Evolutionary conservation across 2,113 vertebrate species (phyloP), one percentile per base, ranked within the genome.

Genomic region (Leptobrachium leishanense): DNA sequence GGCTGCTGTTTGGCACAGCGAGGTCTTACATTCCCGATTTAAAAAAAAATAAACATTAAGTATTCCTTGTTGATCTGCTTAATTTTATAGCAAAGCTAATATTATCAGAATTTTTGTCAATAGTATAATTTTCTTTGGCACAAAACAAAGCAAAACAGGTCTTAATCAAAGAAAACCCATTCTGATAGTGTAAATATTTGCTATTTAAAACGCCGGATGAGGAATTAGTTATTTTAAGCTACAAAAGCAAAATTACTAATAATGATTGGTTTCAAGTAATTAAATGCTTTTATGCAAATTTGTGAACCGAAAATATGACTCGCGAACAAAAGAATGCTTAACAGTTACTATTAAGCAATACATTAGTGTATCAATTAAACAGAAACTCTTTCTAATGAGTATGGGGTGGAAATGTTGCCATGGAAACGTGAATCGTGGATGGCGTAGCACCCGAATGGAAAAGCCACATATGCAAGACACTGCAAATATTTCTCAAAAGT

Each of bases 351-450:
- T 94, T 92, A 93, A 92, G 94, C 94, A 88, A 94, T 96, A 94
- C 96, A 97, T 98, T 96, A 97, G 95, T 91, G 93, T 93, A 97
- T 97, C 95, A 97, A 98, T 98, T 98, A 98, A 96, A 94, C 87
- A 94, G 92, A 95, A 95, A 88, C 93, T 93, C 90, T 94, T 92
- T 93, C 86, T 94, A 93, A 94, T 95, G 91, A 95, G 82, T 82
- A 91, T 90, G 89, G 84, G 84, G 73, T 86, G 87, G 85, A 84
- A 85, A 81, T 72, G 95, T 98, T 96, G 83, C 90, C 87, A 93
- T 93, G 86, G 93, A 90, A 94, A 96, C 91, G 82, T 90, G 87
- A 82, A 89, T 85, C 83, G 82, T 83, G 81, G 85, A 85, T 70
- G 83, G 91, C 88, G 92, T 83, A 85, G 89, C 89, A 91, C 87